Base-by-base conservation (phyloP, 2,888 invertebrate genomes). In the Lithosia quadra region DNA sequence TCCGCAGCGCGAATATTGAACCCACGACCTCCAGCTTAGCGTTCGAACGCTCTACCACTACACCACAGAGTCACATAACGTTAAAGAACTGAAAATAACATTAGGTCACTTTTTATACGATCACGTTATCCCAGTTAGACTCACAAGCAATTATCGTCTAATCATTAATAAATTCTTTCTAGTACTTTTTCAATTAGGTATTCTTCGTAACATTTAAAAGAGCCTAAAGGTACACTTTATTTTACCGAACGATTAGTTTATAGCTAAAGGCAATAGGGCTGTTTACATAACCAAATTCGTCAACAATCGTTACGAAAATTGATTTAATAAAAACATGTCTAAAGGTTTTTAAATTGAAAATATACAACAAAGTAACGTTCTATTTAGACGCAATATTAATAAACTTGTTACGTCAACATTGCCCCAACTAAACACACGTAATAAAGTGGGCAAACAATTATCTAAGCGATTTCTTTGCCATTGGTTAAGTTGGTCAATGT, bases 391-490 rank as follows among this genome's bases (percentile, higher is more conserved):
- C n/a, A 62, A 62, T 67, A 43, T 43, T 57, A 43, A 22, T 55
- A 36, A 66, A 60, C 18, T 57, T 9, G 28, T 68, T 68, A 63
- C 68, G 70, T 49, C 55, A 56, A 21, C 13, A 10, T 63, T 61
- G 53, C 53, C 43, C 7, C 28, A 58, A 63, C 39, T n/a, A n/a
- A 24, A 43, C 39, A 39, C 55, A 67, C 63, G 63, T 63, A 63
- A 67, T 55, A 36, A 7, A 2, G 43, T 63, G 18, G 49, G 49
- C 9, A 58, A 63, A 67, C 24, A 67, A 57, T 61, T 56, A 39
- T 62, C 62, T 63, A 57, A 63, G 33, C 43, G 57, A 63, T 67
- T 58, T 63, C 49, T 63, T 63, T 43, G 34, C 10, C 28, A 62
- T 57, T 39, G 33, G 43, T 61, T n/a, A 65, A 43, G n/a, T 49